phyloP scores from a whole-genome alignment of 2,797 vertebrate species.

The Labroides dimidiatus region DNA sequence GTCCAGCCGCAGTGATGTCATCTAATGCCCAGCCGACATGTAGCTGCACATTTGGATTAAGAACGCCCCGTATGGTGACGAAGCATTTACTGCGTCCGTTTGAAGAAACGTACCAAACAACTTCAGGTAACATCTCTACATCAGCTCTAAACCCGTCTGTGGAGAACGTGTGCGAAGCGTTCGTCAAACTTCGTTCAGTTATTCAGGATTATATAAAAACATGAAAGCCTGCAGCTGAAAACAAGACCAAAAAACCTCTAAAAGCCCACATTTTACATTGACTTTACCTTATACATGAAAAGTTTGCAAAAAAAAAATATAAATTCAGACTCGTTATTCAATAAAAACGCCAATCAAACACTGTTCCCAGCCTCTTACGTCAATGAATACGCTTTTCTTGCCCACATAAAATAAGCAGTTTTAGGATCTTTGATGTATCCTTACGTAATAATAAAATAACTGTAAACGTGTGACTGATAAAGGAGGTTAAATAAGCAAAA shows the following conservation, averaged over 20 bases:
- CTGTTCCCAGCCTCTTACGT: no score
- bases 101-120: conserved; percentile 10
- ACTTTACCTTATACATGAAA: no score
- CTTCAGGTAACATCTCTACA: neutral
- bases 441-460: no score
- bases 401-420: no score
- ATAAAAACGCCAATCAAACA: no score
- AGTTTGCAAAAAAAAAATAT: neutral
- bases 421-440: no score
- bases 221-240: conserved; percentile 15
- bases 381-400: no score
- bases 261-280: no score
- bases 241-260: no score
- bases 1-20: conserved; percentile 39
- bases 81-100: neutral
- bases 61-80: conserved; percentile 2
- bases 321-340: no score
- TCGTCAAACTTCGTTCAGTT: conserved; percentile 4
- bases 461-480: no score
- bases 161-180: neutral
- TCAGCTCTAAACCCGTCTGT: conserved; percentile 11
- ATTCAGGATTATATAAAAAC: conserved; percentile 19
- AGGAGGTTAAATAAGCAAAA: no score
- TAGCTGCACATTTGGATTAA: conserved; percentile 43
- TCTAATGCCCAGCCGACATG: conserved; percentile 22